These are phyloP conservation scores for Diphyllodes magnificus DNA, from an alignment of 2,113 vertebrate species.

Conservation along the genomic window DNA sequence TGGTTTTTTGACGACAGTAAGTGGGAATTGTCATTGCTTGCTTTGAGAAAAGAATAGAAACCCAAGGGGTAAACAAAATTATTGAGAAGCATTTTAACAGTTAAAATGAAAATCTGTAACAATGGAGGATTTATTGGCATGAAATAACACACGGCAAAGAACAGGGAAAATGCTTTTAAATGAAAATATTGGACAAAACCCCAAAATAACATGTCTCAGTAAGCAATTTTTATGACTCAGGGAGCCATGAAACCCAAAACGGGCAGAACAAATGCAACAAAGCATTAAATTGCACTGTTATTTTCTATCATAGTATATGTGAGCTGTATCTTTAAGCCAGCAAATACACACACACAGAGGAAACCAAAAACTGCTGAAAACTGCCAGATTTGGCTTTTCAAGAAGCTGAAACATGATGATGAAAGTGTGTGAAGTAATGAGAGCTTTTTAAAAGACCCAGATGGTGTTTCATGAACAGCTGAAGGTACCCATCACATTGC, in stretches of 20 bases:
- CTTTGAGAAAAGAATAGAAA: neutral
- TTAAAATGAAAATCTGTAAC: neutral
- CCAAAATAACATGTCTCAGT: neutral
- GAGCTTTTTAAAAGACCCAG: neutral
- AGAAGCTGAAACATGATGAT: neutral
- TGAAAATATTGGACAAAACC: neutral
- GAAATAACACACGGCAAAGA: neutral
- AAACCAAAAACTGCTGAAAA: neutral
- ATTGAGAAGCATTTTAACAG: neutral
- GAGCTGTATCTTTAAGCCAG: neutral
- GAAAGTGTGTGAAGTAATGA: neutral
- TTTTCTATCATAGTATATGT: neutral
- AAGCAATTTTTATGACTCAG: neutral
- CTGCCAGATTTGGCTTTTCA: neutral
- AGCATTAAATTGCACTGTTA: neutral
- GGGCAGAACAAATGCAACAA: neutral
- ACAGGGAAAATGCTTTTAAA: neutral
- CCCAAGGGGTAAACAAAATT: neutral
- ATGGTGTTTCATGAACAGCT: neutral
- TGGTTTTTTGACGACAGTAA: neutral
- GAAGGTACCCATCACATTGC: neutral
- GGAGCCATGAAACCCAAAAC: neutral
- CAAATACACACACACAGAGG: neutral
- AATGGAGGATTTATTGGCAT: neutral
- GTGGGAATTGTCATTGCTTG: neutral